These are phyloP conservation scores for Leptoclinus maculatus DNA, from an alignment of 2,797 vertebrate genomes.

Conservation along the genomic window DNA sequence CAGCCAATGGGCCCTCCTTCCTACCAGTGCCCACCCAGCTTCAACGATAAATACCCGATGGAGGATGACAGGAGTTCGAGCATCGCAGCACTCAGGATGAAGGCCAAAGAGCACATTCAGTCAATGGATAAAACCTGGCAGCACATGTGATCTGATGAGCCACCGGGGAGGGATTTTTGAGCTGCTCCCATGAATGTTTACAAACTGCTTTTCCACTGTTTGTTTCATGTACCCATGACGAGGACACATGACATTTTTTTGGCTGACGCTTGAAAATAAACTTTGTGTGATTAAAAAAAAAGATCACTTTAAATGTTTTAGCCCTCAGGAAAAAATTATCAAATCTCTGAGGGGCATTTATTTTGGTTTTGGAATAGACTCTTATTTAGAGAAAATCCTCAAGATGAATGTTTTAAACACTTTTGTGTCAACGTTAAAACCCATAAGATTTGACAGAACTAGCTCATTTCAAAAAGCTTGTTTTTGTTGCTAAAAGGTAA, in stretches of 20 bases:
- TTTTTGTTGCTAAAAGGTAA: too few species aligned
- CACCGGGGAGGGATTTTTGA: conserved; percentile 30
- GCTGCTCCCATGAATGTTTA: conserved; percentile 67
- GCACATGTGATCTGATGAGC: conserved; percentile 84
- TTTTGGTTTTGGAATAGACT: conserved; percentile 26
- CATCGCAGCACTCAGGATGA: conserved; percentile 92
- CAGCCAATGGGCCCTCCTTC: conserved; percentile 88
- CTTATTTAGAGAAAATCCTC: conserved; percentile 17
- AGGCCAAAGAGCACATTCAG: conserved; percentile 95
- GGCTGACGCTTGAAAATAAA: conserved; percentile 26
- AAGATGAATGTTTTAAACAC: conserved; percentile 21
- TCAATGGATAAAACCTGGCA: conserved; percentile 96
- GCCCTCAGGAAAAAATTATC: not conserved
- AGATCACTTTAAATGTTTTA: conserved; percentile 23
- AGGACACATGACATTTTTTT: conserved; percentile 34
- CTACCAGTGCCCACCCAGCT: conserved; percentile 89
- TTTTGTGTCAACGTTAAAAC: conserved; percentile 4
- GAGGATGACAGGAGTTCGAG: conserved; percentile 93
- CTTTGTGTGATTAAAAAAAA: not conserved
- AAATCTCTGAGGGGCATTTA: conserved; percentile 8
- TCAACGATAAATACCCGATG: conserved; percentile 91
- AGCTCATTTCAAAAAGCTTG: too few species aligned
- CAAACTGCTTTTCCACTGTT: conserved; percentile 52
- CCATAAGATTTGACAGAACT: too few species aligned
- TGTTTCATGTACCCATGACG: conserved; percentile 28